Evolutionary conservation across 2,888 invertebrate genomes (phyloP).

Genomic region (Phyto melanocephala): DNA sequence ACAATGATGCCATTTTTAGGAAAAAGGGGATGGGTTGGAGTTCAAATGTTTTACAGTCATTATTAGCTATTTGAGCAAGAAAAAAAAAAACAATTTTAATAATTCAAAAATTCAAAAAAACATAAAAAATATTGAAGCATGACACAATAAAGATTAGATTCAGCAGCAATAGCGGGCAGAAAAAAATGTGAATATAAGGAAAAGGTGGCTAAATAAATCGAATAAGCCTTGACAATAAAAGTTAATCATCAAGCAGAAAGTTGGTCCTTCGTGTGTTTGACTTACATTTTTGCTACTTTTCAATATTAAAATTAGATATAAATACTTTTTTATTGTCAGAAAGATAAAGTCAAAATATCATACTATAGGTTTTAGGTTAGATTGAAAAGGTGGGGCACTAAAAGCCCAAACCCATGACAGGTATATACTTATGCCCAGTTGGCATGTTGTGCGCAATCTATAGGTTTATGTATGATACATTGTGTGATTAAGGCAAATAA

Average conservation of each 20-base stretch:
- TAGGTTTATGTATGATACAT: too few relatives aligned
- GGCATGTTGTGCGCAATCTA: too few relatives aligned
- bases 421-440: too few relatives aligned
- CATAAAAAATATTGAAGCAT: conserved; percentile 62
- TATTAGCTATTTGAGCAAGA: conserved; percentile 27
- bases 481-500: too few relatives aligned
- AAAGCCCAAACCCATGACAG: too few relatives aligned
- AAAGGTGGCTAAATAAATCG: background rate
- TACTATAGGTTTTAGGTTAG: too few relatives aligned
- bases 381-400: too few relatives aligned
- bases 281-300: too few relatives aligned
- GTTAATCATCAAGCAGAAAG: conserved; percentile 72
- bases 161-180: background rate
- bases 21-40: background rate
- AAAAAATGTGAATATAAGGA: background rate
- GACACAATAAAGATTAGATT: conserved; percentile 61
- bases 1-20: conserved; percentile 1
- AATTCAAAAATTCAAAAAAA: conserved; percentile 65
- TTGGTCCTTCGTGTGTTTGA: background rate
- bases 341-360: too few relatives aligned
- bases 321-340: too few relatives aligned
- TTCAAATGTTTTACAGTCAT: conserved; percentile 14
- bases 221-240: conserved; percentile 71
- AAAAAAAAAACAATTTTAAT: conserved; percentile 64
- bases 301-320: too few relatives aligned